A percentile compares a stretch with the other conserved stretches of the same genome.
These are phyloP conservation scores for Clostera curtula DNA, from an alignment of 2,888 invertebrate genomes.

Conservation along the genomic window DNA sequence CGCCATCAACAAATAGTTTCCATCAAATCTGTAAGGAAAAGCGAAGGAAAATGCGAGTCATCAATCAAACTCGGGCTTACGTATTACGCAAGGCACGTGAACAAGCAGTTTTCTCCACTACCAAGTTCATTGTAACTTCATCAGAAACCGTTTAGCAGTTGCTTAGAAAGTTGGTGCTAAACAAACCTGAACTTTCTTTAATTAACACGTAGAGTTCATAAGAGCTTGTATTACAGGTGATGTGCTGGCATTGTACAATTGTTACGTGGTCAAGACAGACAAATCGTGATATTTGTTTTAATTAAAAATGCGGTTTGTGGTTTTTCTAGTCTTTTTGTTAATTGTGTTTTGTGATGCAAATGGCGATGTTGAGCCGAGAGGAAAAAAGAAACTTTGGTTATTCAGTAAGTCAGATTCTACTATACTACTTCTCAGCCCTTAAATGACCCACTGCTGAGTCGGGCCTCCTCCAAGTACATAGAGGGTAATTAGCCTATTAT, in stretches of 20 bases:
- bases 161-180: conserved; percentile 19
- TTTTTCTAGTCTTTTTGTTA: conserved; percentile 23
- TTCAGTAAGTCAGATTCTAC: conserved; percentile 39
- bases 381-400: conserved; percentile 57
- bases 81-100: conserved; percentile 9
- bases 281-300: conserved; percentile 1
- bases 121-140: conserved; percentile 35
- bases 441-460: conserved; percentile 4
- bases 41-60: conserved; percentile 2
- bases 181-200: conserved; percentile 25
- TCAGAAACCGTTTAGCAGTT: conserved; percentile 27
- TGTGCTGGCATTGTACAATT: conserved; percentile 8
- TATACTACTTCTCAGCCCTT: background rate
- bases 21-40: background rate
- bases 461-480: too few species aligned
- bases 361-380: conserved; percentile 40
- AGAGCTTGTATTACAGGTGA: conserved; percentile 8
- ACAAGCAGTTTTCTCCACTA: conserved; percentile 26
- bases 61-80: conserved; percentile 6
- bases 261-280: conserved; percentile 13
- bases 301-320: conserved; percentile 24
- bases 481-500: too few species aligned
- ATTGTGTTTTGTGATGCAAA: conserved; percentile 26
- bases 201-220: conserved; percentile 27
- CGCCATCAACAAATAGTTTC: background rate